Evolutionary conservation across 2,888 invertebrate genomes (phyloP), one percentile per base, ranked within the genome.

Genomic region (Eupelmus urozonus): DNA sequence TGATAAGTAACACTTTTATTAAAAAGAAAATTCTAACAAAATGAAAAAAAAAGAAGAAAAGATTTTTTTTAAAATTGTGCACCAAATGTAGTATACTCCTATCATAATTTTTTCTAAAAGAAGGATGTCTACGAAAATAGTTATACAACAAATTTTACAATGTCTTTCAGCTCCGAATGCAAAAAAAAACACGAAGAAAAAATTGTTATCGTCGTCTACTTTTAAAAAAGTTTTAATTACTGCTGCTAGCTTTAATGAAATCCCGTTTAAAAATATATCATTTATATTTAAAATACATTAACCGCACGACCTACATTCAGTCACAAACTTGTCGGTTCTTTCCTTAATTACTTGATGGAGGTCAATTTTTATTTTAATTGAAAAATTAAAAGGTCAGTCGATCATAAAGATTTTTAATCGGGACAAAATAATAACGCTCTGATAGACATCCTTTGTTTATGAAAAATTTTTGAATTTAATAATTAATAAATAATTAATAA

Each of bases 181-280:
- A 5, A 34, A 34, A 34, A 34, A 34, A 42, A 59, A 45, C 25
- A 69, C 23, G 23, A 75, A 67, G 51, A 60, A 9, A 60, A 67
- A 74, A 66, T 51, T 74, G 66, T 60, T 25, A 59, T 59, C 59
- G 49, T 18, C 51, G 13, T 25, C 4, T 34, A 18, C 29, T 40
- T 53, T 11, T 20, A 45, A 69, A 55, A 53, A 75, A 76, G 23
- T 69, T 69, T 76, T 60, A 34, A 62, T n/a, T n/a, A n/a, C 59
- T 25, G 59, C 51, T 67, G 9, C 66, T 59, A 42, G 9, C n/a
- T n/a, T n/a, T 5, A 34, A 34, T 34, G 13, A 45, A 45, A 45
- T 13, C 2, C 13, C 16, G 45, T 45, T 45, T 45, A 16, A 7
- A 13, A 45, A 16, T 45, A 45, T 45, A 45, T 60, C 49, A 67